A percentile compares a stretch with the other conserved stretches of the same genome.
Conservation (phyloP, 1,140 invertebrate species). For the Heliconius congener region DNA sequence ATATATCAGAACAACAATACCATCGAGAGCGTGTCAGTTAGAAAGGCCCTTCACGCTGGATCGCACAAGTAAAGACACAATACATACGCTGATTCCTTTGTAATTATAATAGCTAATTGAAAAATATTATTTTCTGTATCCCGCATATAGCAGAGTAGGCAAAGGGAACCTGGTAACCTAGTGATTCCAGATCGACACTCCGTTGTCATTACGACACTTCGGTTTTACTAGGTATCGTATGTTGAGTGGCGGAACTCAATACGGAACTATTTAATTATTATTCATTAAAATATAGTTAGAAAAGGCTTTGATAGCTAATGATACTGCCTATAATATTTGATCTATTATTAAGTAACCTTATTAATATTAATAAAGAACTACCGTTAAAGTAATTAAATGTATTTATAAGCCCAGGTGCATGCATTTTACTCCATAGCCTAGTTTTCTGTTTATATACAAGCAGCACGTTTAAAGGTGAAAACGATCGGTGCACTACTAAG, state of each 20-base stretch:
- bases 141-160: too few species aligned
- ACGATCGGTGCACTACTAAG: background rate
- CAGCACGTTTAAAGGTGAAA: background rate
- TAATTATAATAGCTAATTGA: background rate
- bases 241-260: too few species aligned
- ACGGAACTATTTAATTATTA: too few species aligned
- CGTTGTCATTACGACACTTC: too few species aligned
- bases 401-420: background rate
- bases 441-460: background rate
- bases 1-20: conserved; percentile 16
- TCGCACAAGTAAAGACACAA: conserved; percentile 6
- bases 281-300: background rate
- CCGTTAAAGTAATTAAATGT: background rate
- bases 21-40: conserved; percentile 28
- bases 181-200: too few species aligned
- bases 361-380: background rate
- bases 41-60: conserved; percentile 37
- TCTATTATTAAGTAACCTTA: too few species aligned
- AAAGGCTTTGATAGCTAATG: background rate
- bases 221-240: too few species aligned
- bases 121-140: background rate
- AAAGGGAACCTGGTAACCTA: too few species aligned
- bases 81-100: conserved; percentile 2
- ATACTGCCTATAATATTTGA: too few species aligned
- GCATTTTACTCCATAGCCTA: background rate